phyloP scores from a whole-genome alignment of 2,888 invertebrate genomes.

The Xestoiulus laeticollis region DNA sequence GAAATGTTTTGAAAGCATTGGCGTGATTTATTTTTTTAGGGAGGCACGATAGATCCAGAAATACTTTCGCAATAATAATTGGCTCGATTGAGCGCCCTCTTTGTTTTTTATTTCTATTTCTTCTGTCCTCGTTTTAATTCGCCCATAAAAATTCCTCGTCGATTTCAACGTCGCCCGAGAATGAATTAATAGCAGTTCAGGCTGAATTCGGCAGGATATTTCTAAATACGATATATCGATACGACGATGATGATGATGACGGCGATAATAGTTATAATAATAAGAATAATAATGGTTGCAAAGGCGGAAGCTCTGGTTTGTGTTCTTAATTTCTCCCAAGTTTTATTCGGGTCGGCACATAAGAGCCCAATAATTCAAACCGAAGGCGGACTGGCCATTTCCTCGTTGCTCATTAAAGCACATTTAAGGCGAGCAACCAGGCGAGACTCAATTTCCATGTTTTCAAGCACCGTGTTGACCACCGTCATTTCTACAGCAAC shows the following conservation, averaged over 20 bases:
- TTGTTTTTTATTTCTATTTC: constrained; percentile 10
- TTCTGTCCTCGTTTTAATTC: constrained; percentile 36
- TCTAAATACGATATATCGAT: constrained; percentile 39
- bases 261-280: background rate
- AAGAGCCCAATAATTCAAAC: constrained; percentile 20
- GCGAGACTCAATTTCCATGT: constrained; percentile 40
- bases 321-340: constrained; percentile 15
- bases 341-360: constrained; percentile 42
- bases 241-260: background rate
- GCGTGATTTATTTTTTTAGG: background rate
- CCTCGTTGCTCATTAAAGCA: constrained; percentile 39
- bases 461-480: constrained; percentile 33
- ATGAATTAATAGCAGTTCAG: constrained; percentile 1
- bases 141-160: constrained; percentile 39
- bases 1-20: background rate
- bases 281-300: background rate
- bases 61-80: constrained; percentile 31
- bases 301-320: constrained; percentile 39
- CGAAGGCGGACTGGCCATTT: constrained; percentile 14
- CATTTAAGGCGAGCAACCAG: constrained; percentile 7
- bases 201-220: constrained; percentile 14
- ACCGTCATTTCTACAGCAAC: background rate
- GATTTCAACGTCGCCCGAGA: constrained; percentile 4
- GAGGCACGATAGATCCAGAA: background rate
- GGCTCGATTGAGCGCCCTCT: background rate